Percentiles rank a stretch among this genome's conserved stretches.
phyloP scores from a whole-genome alignment of 2,797 vertebrate genomes.

The Pelodytes ibericus region DNA sequence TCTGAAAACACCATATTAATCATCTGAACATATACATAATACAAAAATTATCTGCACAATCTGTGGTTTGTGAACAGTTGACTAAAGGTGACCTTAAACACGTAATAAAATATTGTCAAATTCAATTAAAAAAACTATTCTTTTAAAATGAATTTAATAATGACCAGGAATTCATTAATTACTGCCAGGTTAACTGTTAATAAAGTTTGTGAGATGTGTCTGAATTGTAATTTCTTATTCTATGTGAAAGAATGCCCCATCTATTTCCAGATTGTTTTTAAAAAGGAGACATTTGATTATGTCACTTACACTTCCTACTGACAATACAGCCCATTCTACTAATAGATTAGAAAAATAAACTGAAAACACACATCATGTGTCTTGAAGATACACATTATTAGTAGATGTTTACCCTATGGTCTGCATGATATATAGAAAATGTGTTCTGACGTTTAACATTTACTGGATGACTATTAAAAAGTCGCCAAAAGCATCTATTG shows the following conservation, averaged over 20 bases:
- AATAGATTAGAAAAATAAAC: too few relatives aligned
- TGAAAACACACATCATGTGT: too few relatives aligned
- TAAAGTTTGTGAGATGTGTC: background rate
- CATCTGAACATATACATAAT: conserved; percentile 61
- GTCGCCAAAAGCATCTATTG: too few relatives aligned
- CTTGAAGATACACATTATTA: too few relatives aligned
- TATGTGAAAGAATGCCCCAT: background rate
- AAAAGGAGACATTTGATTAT: background rate
- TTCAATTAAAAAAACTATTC: conserved; percentile 46
- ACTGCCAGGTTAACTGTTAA: background rate
- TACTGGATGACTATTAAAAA: too few relatives aligned
- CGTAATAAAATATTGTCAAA: conserved; percentile 57
- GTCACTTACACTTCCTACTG: too few relatives aligned
- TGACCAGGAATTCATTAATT: background rate
- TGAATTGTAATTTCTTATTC: background rate
- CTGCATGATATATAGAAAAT: too few relatives aligned
- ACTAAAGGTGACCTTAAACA: conserved; percentile 58
- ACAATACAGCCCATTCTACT: too few relatives aligned
- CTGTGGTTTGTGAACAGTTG: conserved; percentile 61
- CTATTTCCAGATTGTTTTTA: background rate
- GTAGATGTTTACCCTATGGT: too few relatives aligned
- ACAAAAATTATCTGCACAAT: conserved; percentile 62
- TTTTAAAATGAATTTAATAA: background rate
- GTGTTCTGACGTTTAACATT: too few relatives aligned
- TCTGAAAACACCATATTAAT: conserved; percentile 66